Evolutionary conservation across 2,797 vertebrate genomes (phyloP).

Genomic region (Crenichthys baileyi): DNA sequence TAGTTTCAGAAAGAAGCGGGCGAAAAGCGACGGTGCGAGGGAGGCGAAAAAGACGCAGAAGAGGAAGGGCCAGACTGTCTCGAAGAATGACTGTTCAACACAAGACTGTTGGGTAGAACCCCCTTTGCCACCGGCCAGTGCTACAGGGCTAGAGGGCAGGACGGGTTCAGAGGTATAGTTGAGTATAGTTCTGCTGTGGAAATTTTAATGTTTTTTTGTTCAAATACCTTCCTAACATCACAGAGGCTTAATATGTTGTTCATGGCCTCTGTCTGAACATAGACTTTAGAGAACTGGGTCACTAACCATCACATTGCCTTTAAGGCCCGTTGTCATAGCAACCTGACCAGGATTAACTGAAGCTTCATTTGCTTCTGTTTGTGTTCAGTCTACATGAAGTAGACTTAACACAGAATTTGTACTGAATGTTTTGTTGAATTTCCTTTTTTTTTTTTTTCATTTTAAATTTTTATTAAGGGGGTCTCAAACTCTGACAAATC

Average conservation of each 20-base stretch:
- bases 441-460: neutral
- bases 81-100: constrained; percentile 80
- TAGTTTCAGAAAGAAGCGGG: constrained; percentile 90
- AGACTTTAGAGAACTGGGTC: constrained; percentile 79
- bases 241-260: constrained; percentile 39
- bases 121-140: constrained; percentile 10
- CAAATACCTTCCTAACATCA: neutral
- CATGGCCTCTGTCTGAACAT: constrained; percentile 49
- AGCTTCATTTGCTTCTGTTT: constrained; percentile 45
- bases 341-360: constrained; percentile 66
- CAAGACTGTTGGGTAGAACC: constrained; percentile 81
- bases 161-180: constrained; percentile 69
- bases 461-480: constrained; percentile 51
- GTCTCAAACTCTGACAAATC: constrained; percentile 30
- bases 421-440: neutral
- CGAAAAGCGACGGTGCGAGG: constrained; percentile 84
- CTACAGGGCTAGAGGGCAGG: constrained; percentile 40
- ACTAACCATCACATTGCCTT: constrained; percentile 74
- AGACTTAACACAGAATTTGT: neutral
- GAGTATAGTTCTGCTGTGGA: neutral
- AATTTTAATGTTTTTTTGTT: neutral
- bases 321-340: constrained; percentile 77
- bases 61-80: constrained; percentile 89
- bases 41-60: constrained; percentile 91
- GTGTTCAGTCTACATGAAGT: constrained; percentile 21